These are phyloP conservation scores for Toxotes chatareus DNA, from an alignment of 2,113 vertebrate species.

Conservation along the genomic window DNA sequence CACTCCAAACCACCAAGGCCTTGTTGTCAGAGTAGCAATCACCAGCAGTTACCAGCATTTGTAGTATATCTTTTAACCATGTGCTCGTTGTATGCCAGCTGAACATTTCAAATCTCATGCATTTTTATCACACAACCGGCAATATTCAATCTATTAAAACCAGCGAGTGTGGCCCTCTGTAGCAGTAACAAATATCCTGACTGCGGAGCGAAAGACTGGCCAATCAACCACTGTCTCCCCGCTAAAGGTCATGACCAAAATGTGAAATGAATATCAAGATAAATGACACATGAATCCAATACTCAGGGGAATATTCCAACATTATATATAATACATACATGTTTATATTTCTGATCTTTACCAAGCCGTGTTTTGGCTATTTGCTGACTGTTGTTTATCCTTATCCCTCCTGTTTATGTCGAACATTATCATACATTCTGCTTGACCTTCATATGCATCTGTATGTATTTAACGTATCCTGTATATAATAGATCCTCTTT, in stretches of 20 bases:
- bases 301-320: constrained; percentile 42
- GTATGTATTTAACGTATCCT: constrained; percentile 16
- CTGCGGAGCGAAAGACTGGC: constrained; percentile 61
- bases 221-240: constrained; percentile 79
- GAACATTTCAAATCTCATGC: constrained; percentile 60
- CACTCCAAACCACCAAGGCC: neutral
- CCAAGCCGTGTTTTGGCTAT: constrained; percentile 35
- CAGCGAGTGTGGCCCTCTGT: constrained; percentile 34
- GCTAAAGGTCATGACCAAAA: constrained; percentile 82
- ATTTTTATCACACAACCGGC: constrained; percentile 65
- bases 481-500: constrained; percentile 28
- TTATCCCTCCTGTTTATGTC: constrained; percentile 40
- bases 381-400: constrained; percentile 37
- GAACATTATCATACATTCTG: constrained; percentile 28
- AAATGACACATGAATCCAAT: constrained; percentile 72
- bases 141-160: constrained; percentile 63
- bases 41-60: constrained; percentile 7
- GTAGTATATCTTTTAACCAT: constrained; percentile 28
- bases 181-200: constrained; percentile 74
- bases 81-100: constrained; percentile 29
- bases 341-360: constrained; percentile 68
- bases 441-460: constrained; percentile 54
- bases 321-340: constrained; percentile 62
- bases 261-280: constrained; percentile 81
- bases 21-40: neutral